Percentiles rank a stretch among this genome's conserved stretches.
phyloP scores from a whole-genome alignment of 2,888 invertebrate species.

The Troides aeacus region DNA sequence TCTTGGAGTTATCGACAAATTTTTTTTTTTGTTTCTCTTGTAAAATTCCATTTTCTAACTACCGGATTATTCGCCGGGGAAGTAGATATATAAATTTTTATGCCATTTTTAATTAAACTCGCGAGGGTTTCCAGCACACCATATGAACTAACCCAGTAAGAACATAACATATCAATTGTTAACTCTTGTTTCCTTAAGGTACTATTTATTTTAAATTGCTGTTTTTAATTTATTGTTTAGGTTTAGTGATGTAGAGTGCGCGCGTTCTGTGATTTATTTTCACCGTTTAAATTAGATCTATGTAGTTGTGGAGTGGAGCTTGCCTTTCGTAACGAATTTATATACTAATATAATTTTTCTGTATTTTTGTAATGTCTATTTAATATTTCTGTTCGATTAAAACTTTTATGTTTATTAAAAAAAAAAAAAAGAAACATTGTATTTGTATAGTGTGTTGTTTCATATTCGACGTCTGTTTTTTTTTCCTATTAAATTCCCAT shows the following conservation, averaged over 20 bases:
- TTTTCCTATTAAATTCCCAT: neutral
- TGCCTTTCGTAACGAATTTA: slow-evolving; percentile 68
- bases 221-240: slow-evolving; percentile 23
- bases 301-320: slow-evolving; percentile 44
- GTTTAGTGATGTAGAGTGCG: slow-evolving; percentile 20
- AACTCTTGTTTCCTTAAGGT: slow-evolving; percentile 14
- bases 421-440: slow-evolving; percentile 21
- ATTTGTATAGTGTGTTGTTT: slow-evolving; percentile 8
- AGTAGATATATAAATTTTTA: too few relatives aligned
- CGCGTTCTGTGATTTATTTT: slow-evolving; percentile 50
- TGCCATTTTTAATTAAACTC: too few relatives aligned
- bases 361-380: slow-evolving; percentile 30
- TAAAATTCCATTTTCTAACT: too few relatives aligned
- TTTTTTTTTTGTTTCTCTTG: too few relatives aligned
- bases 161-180: slow-evolving; percentile 28
- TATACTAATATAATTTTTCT: slow-evolving; percentile 32
- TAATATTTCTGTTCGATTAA: slow-evolving; percentile 32
- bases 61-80: too few relatives aligned
- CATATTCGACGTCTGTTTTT: slow-evolving; percentile 7
- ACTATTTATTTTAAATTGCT: slow-evolving; percentile 22
- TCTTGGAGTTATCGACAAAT: too few relatives aligned
- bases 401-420: slow-evolving; percentile 13
- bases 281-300: slow-evolving; percentile 40
- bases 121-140: too few relatives aligned
- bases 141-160: neutral